These are phyloP conservation scores for Bolinopsis microptera DNA, from an alignment of 37 sponge, comb jelly and placozoan species.

Conservation along the genomic window DNA sequence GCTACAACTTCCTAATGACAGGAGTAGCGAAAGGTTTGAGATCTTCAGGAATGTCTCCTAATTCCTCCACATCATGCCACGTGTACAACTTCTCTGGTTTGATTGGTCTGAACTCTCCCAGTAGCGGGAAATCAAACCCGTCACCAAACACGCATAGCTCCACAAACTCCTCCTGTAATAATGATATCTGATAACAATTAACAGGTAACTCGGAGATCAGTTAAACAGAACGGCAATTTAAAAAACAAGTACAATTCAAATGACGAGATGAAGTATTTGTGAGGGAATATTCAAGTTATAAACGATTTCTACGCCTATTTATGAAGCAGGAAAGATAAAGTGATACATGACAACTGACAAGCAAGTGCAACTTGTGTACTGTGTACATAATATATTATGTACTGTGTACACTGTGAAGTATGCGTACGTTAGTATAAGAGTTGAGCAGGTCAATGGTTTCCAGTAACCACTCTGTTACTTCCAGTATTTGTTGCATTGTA, in stretches of 20 bases:
- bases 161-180: constrained; percentile 44
- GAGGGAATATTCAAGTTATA: no score
- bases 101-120: constrained; percentile 3
- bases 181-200: not conserved
- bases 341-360: not conserved
- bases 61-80: not conserved
- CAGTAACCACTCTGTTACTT: constrained; percentile 43
- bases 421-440: constrained; percentile 53
- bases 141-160: constrained; percentile 63
- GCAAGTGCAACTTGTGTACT: not conserved
- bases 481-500: constrained; percentile 35
- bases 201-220: not conserved
- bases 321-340: no score
- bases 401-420: not conserved
- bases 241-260: not conserved
- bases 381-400: not conserved
- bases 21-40: not conserved
- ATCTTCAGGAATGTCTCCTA: not conserved
- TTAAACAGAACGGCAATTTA: not conserved
- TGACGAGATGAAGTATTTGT: no score
- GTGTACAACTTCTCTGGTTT: constrained; percentile 36
- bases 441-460: constrained; percentile 35
- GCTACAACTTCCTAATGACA: not conserved
- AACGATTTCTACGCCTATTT: no score
- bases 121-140: constrained; percentile 40